Base-by-base conservation (phyloP, 2,888 invertebrate species). In the Zelleria hepariella region DNA sequence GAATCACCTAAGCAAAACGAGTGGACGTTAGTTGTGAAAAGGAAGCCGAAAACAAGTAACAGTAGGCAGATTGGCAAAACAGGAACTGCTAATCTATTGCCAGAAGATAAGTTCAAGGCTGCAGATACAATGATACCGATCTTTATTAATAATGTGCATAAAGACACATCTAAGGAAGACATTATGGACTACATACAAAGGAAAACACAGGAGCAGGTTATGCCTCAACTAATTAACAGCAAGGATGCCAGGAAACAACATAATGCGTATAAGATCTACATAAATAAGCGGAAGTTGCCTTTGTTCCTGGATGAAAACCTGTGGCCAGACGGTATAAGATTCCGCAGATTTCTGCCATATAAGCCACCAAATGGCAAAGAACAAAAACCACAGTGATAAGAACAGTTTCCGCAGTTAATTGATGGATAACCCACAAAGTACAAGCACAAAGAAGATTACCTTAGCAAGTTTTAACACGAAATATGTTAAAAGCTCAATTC, bases 311-410 rank as follows among this genome's bases (percentile, higher is more conserved):
- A 62, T 57, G 58, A 58, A 21, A 53, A 58, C 5, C 51, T 63
- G 25, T 63, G 63, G 62, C 63, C 63, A 5, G 57, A 61, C 23
- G 60, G 58, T 51, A 61, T 63, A 56, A 49, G 54, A 15, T 63
- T 61, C 53, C 8, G 61, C 42, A 52, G 59, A 10, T 63, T 63
- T 48, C 4, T 48, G 10, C 32, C n/a, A n/a, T 48, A 10, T 48
- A 48, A 48, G 15, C 5, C 5, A 32, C 32, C 5, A 7, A 32
- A n/a, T n/a, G n/a, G n/a, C n/a, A n/a, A n/a, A n/a, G n/a, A n/a
- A n/a, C n/a, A n/a, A n/a, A n/a, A n/a, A n/a, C n/a, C n/a, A n/a
- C n/a, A n/a, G n/a, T n/a, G n/a, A n/a, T n/a, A n/a, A n/a, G n/a
- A n/a, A n/a, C n/a, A n/a, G n/a, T n/a, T n/a, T n/a, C n/a, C n/a